These are phyloP conservation scores for Coreius guichenoti DNA, from an alignment of 2,797 vertebrate genomes.

Conservation along the genomic window DNA sequence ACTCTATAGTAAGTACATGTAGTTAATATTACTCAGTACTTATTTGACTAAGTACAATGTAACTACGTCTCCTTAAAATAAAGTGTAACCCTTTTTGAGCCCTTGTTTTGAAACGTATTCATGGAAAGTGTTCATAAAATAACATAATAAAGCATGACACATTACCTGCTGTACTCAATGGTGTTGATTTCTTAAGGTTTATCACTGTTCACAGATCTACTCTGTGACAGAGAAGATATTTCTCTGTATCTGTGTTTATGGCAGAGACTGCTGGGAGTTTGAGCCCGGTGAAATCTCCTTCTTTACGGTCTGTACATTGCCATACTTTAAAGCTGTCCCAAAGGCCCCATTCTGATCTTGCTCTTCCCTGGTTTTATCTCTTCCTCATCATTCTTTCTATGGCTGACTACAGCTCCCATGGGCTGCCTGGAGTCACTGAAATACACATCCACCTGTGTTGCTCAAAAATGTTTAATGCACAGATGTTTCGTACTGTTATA, in stretches of 20 bases:
- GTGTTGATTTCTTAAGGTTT: slow-evolving; percentile 11
- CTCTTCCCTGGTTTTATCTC: slow-evolving; percentile 21
- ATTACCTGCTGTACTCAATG: slow-evolving; percentile 10
- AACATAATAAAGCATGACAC: neutral
- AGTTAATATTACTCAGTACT: no score
- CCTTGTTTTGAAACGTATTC: neutral
- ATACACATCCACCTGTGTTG: slow-evolving; percentile 13
- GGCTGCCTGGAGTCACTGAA: slow-evolving; percentile 7
- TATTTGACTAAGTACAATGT: no score
- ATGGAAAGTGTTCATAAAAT: slow-evolving; percentile 2
- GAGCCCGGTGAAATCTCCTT: slow-evolving; percentile 11
- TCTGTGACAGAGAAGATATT: slow-evolving; percentile 4
- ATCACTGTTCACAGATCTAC: slow-evolving; percentile 24
- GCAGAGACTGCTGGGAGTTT: slow-evolving; percentile 9
- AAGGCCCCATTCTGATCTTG: slow-evolving; percentile 20
- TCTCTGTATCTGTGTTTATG: slow-evolving; percentile 24
- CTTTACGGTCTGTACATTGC: slow-evolving; percentile 27
- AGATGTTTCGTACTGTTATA: slow-evolving; percentile 11
- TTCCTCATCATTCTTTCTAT: slow-evolving; percentile 21
- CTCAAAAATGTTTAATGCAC: neutral
- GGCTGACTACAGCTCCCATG: slow-evolving; percentile 25
- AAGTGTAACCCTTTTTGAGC: neutral
- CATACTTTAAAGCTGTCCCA: slow-evolving; percentile 17
- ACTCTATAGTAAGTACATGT: no score
- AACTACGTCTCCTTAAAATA: no score